These are phyloP conservation scores for Heliconius hermathena DNA, from an alignment of 1,140 invertebrate genomes.

Conservation along the genomic window DNA sequence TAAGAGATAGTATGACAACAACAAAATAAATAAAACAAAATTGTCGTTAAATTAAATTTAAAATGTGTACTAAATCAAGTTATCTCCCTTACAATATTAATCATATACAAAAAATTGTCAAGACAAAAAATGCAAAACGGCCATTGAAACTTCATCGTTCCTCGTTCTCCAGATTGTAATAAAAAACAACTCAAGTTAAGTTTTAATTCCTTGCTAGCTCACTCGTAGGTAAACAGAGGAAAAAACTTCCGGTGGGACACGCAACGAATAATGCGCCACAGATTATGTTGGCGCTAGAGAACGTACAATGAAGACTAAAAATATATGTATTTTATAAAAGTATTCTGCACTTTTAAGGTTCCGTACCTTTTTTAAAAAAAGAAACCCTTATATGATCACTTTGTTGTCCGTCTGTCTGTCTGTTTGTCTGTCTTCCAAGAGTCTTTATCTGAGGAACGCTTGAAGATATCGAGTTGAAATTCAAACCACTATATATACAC, in stretches of 20 bases:
- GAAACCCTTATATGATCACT: too few relatives aligned
- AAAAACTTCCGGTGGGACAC: conserved; percentile 51
- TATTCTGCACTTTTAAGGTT: too few relatives aligned
- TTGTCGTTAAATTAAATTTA: background rate
- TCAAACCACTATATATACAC: too few relatives aligned
- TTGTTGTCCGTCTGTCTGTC: too few relatives aligned
- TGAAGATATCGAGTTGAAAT: too few relatives aligned
- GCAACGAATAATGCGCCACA: conserved; percentile 47
- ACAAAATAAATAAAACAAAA: background rate
- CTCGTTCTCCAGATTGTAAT: conserved; percentile 43
- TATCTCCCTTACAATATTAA: background rate
- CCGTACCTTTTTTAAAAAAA: too few relatives aligned
- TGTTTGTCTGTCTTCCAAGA: too few relatives aligned
- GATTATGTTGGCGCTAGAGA: conserved; percentile 36
- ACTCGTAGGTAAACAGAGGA: conserved; percentile 57
- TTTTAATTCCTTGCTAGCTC: conserved; percentile 59
- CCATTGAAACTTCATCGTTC: conserved; percentile 35
- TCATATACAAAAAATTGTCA: conserved; percentile 24
- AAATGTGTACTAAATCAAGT: background rate
- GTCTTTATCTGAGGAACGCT: too few relatives aligned
- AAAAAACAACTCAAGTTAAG: conserved; percentile 56
- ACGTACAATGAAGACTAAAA: background rate
- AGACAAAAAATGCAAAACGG: conserved; percentile 37
- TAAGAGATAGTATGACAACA: too few relatives aligned
- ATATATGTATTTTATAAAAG: background rate